phyloP scores from a whole-genome alignment of 1,140 invertebrate genomes.

The Ylistrum balloti region DNA sequence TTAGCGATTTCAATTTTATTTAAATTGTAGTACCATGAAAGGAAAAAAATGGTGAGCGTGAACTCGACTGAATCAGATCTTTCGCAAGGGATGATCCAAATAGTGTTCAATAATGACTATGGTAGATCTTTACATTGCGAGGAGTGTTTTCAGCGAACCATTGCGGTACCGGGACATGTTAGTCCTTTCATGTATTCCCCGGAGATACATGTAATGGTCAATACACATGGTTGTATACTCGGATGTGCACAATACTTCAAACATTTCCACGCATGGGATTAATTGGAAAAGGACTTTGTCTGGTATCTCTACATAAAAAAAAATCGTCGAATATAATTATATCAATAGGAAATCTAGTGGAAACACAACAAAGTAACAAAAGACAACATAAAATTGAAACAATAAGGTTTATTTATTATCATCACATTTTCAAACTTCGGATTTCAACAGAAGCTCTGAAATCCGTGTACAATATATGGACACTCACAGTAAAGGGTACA shows the following conservation, averaged over 20 bases:
- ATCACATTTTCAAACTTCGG: slow-evolving; percentile 38
- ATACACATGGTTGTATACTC: too few relatives aligned
- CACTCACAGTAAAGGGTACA: slow-evolving; percentile 12
- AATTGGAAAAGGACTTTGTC: too few relatives aligned
- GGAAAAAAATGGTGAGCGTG: not conserved
- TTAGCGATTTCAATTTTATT: not conserved
- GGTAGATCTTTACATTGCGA: not conserved
- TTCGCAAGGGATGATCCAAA: not conserved
- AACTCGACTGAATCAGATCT: not conserved
- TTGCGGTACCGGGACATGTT: too few relatives aligned
- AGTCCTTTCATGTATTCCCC: too few relatives aligned
- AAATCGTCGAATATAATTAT: too few relatives aligned
- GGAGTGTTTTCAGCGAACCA: not conserved
- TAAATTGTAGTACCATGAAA: not conserved
- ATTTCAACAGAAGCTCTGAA: slow-evolving; percentile 33
- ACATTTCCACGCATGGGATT: too few relatives aligned
- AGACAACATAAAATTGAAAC: slow-evolving; percentile 1
- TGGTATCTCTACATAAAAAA: too few relatives aligned
- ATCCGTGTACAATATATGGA: slow-evolving; percentile 34
- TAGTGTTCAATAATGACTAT: not conserved
- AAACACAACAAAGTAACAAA: not conserved
- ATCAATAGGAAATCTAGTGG: not conserved
- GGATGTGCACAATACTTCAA: too few relatives aligned
- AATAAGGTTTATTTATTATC: slow-evolving; percentile 36
- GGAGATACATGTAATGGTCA: too few relatives aligned